A percentile compares a stretch with the other conserved stretches of the same genome.
Conservation (phyloP, 2,113 vertebrate species). For the Brachypteracias leptosomus region DNA sequence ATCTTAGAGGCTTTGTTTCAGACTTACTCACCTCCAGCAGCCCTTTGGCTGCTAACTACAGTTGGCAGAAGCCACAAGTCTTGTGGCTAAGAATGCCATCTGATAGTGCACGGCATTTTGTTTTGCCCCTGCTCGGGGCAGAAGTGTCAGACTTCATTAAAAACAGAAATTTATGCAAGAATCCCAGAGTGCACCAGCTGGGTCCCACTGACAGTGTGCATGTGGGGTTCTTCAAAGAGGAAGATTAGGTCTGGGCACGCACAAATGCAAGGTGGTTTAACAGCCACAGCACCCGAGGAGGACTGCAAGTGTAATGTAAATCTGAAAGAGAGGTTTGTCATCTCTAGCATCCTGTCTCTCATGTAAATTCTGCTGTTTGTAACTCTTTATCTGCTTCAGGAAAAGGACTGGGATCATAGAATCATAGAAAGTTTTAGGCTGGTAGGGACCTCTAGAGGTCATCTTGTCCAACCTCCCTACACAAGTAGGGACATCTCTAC, state of each 20-base stretch:
- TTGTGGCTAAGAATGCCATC: not conserved
- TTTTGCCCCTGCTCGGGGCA: not conserved
- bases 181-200: not conserved
- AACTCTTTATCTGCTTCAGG: not conserved
- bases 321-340: not conserved
- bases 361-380: not conserved
- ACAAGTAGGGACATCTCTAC: too few relatives aligned
- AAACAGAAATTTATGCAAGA: not conserved
- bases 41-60: not conserved
- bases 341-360: not conserved
- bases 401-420: too few relatives aligned
- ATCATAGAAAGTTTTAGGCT: too few relatives aligned
- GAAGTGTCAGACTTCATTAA: not conserved
- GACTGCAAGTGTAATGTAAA: not conserved
- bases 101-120: not conserved
- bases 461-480: too few relatives aligned
- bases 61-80: not conserved
- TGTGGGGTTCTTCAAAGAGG: not conserved
- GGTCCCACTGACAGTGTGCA: not conserved
- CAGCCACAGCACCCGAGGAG: not conserved
- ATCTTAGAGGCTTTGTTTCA: not conserved
- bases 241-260: not conserved
- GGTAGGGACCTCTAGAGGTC: too few relatives aligned
- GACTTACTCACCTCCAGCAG: not conserved
- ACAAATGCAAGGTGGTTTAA: not conserved